Evolutionary conservation across 2,888 invertebrate species (phyloP), one percentile per base, ranked within the genome.

Genomic region (Epirrita christyi): DNA sequence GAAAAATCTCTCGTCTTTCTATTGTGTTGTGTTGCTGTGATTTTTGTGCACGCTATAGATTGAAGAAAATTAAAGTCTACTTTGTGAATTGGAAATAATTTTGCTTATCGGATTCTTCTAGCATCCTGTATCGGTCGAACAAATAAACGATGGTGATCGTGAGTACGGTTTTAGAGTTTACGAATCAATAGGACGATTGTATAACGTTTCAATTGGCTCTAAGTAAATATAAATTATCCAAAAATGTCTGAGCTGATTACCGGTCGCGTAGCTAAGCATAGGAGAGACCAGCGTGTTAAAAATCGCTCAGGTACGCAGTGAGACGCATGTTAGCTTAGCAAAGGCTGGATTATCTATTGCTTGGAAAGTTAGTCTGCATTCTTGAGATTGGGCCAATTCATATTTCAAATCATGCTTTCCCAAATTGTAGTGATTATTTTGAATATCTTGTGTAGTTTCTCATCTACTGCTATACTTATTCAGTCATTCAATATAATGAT

Each of bases 221-320:
- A 64, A 69, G 71, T 59, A 70, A 68, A 66, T 66, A 64, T 45
- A 66, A 69, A 59, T 63, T 63, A 68, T 55, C 64, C 63, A 61
- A 81, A 75, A 76, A 91, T 91, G 91, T 88, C 90, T 62, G 85
- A 85, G 64, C 78, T 88, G 66, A 77, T 87, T 65, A 78, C 83
- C 66, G 88, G 90, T 67, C 86, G 90, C 58, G 88, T 92, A 63
- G 78, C 81, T 67, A 92, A 90, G 72, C 84, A 77, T 74, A 82
- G 80, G 72, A 84, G 82, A 79, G 79, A 78, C 66, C 83, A 80
- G 59, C 84, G 83, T 64, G 75, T 78, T 72, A 87, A 86, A 78
- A 83, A 73, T 67, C 82, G 84, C 71, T 80, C 88, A 91, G 91
- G 91, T 92, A 88, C 78, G 83, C 71, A 71, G 66, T 70, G 62